Base-by-base conservation (phyloP, 2,888 invertebrate species). In the Athalia rosae region DNA sequence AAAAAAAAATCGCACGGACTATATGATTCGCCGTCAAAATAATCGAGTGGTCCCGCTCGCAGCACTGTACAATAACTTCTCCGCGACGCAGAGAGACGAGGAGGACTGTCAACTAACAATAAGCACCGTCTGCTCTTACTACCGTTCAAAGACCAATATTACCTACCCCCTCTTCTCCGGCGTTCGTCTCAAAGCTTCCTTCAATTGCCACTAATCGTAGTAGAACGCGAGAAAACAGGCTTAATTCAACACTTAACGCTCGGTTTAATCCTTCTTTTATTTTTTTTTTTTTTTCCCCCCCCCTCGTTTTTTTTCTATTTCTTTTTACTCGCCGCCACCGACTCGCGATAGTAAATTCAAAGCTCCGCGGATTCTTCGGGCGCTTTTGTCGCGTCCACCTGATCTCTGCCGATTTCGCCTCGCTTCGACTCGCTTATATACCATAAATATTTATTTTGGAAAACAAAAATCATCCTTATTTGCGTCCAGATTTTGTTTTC, bases 121-220 rank as follows among this genome's bases (percentile, higher is more conserved):
- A 58, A 71, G 58, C 58, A 56, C 56, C n/a, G 67, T 67, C 56
- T 45, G 71, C 61, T 74, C 74, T 15, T 74, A 28, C 61, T 48
- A 45, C 45, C 45, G 61, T 74, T 61, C 74, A 50, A 28, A 74
- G 28, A 61, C 61, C 28, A 61, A 74, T 62, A 61, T 74, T 50
- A 41, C 61, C 15, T 47, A 4, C 48, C 61, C 74, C 61, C 74
- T 50, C 59, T 50, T 50, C 59, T 50, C 69, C 11, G 58, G 58
- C 43, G 56, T 56, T 71, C 58, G 56, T 45, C 58, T 71, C 45
- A 71, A 58, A 71, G 69, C 69, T 71, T 71, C 69, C 56, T 71
- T 71, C 69, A 71, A 69, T 69, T 69, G 67, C 67, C 67, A 69
- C 53, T 53, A 71, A 71, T 71, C 69, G 69, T 11, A 58, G 58